A percentile compares a stretch with the other conserved stretches of the same genome.
These are phyloP conservation scores for Melanostoma mellinum DNA, from an alignment of 2,888 invertebrate genomes.

Conservation along the genomic window DNA sequence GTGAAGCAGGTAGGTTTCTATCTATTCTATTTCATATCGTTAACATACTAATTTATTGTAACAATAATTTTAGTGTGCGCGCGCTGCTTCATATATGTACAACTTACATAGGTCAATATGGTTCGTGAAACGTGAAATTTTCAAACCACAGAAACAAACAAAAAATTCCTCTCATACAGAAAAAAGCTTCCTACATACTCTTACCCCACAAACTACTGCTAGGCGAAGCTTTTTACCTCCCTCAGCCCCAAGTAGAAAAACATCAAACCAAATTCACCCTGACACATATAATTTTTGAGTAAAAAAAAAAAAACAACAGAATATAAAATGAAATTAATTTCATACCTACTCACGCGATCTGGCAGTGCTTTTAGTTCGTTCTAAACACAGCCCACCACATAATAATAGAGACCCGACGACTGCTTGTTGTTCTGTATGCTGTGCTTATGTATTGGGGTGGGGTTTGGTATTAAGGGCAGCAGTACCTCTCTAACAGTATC, in stretches of 20 bases:
- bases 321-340: slow-evolving; percentile 20
- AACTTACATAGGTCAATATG: slow-evolving; percentile 23
- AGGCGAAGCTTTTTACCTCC: slow-evolving; percentile 25
- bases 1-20: background rate
- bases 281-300: slow-evolving; percentile 49
- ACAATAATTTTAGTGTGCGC: slow-evolving; percentile 36
- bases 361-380: slow-evolving; percentile 57
- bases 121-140: slow-evolving; percentile 10
- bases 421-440: background rate
- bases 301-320: background rate
- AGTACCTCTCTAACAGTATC: slow-evolving; percentile 30
- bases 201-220: background rate
- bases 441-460: slow-evolving; percentile 36
- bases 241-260: slow-evolving; percentile 6
- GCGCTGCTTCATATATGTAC: slow-evolving; percentile 9
- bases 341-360: slow-evolving; percentile 45
- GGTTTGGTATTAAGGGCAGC: slow-evolving; percentile 67
- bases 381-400: slow-evolving; percentile 42
- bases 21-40: slow-evolving; percentile 29
- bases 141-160: background rate
- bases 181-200: slow-evolving; percentile 15
- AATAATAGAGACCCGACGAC: slow-evolving; percentile 16
- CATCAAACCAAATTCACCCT: slow-evolving; percentile 63
- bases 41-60: slow-evolving; percentile 49
- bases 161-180: slow-evolving; percentile 16